Percentiles rank a stretch among this genome's conserved stretches.
These are phyloP conservation scores for Zaprionus bogoriensis DNA, from an alignment of 2,888 invertebrate species.

Conservation along the genomic window DNA sequence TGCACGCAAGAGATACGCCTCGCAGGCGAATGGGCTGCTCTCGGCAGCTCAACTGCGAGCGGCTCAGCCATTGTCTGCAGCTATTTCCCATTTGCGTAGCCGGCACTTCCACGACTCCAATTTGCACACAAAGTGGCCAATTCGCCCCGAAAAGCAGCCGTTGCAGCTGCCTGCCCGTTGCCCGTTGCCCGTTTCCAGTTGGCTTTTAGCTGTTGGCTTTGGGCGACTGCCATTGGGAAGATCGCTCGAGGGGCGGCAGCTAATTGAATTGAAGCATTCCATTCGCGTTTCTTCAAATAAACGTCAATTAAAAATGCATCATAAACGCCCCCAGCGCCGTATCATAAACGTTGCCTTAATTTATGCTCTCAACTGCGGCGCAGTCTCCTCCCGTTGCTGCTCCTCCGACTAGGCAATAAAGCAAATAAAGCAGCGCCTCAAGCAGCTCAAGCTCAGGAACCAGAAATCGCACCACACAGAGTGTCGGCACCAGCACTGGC, in stretches of 20 bases:
- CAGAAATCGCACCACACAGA: constrained; percentile 3
- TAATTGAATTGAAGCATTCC: constrained; percentile 76
- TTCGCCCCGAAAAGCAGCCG: constrained; percentile 67
- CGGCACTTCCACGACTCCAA: constrained; percentile 72
- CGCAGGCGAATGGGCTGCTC: not conserved
- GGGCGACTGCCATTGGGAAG: not conserved
- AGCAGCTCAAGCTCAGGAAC: too few relatives aligned
- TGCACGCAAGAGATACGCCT: constrained; percentile 58
- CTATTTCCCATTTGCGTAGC: constrained; percentile 58
- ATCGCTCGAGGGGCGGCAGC: constrained; percentile 24
- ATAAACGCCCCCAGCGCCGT: constrained; percentile 74
- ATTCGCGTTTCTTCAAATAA: constrained; percentile 73
- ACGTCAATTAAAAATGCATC: constrained; percentile 78
- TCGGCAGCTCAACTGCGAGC: constrained; percentile 8
- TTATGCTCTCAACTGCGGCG: constrained; percentile 54
- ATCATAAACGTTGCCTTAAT: constrained; percentile 72
- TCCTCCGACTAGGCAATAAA: constrained; percentile 63
- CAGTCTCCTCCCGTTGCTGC: constrained; percentile 23
- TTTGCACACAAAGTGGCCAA: constrained; percentile 81
- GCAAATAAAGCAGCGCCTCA: constrained; percentile 55
- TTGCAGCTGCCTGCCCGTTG: constrained; percentile 39
- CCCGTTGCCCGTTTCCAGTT: too few relatives aligned
- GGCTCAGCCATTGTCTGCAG: constrained; percentile 59
- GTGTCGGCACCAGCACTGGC: constrained; percentile 6
- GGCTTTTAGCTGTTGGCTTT: too few relatives aligned